phyloP scores from a whole-genome alignment of 2,113 vertebrate genomes.

The Heteronetta atricapilla region DNA sequence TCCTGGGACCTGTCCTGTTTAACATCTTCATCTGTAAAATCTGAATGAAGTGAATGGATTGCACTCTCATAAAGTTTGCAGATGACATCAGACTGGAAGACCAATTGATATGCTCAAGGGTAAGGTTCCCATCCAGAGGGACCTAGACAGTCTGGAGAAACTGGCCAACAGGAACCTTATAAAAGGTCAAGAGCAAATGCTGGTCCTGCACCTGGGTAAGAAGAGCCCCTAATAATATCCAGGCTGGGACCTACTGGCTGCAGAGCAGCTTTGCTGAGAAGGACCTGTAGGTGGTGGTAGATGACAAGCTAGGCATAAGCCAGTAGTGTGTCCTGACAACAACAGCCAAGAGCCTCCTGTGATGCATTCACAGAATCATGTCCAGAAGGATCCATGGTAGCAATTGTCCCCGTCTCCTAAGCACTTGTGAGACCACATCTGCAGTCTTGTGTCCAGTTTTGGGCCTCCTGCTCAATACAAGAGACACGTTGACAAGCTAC shows the following conservation, averaged over 20 bases:
- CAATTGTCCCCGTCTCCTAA: background rate
- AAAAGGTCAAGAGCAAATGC: background rate
- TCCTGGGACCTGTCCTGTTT: background rate
- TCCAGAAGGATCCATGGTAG: background rate
- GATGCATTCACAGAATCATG: background rate
- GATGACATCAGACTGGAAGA: background rate
- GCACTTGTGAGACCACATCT: background rate
- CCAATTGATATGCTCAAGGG: background rate
- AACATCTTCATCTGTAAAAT: background rate
- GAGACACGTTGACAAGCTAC: background rate
- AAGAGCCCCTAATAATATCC: background rate
- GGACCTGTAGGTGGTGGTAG: background rate
- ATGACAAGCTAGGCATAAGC: background rate
- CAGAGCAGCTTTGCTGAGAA: background rate
- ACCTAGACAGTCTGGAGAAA: background rate
- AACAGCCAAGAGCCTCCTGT: background rate
- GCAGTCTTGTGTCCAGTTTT: background rate
- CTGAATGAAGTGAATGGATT: background rate
- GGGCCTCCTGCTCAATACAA: background rate
- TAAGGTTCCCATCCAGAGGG: background rate
- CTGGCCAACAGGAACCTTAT: rapidly evolving
- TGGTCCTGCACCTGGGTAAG: background rate
- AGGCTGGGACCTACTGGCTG: background rate
- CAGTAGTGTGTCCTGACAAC: background rate
- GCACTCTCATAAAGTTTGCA: background rate